Percentiles rank a stretch among this genome's conserved stretches.
These are phyloP conservation scores for Hozukius guyotensis DNA, from an alignment of 2,797 vertebrate species.

Conservation along the genomic window DNA sequence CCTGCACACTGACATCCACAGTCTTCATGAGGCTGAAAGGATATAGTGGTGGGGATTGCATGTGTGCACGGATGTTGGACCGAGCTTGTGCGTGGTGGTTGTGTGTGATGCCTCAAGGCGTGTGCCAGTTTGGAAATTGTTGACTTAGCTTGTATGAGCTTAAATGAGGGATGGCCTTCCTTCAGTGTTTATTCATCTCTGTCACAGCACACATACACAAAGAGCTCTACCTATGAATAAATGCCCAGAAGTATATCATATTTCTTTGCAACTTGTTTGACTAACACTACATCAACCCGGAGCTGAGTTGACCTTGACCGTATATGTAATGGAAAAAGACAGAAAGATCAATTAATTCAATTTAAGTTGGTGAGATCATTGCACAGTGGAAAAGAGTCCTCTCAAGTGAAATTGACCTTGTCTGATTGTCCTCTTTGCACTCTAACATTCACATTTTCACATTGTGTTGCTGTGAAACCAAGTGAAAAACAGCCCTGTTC, in stretches of 20 bases:
- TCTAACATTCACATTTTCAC: neutral
- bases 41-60: neutral
- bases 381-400: neutral
- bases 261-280: conserved; percentile 19
- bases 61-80: neutral
- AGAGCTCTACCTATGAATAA: conserved; percentile 9
- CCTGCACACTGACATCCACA: neutral
- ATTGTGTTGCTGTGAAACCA: neutral
- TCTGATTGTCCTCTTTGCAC: neutral
- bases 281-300: neutral
- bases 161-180: conserved; percentile 28
- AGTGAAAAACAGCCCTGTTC: conserved; percentile 7
- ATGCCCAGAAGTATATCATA: neutral
- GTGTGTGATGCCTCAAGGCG: neutral
- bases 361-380: neutral
- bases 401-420: neutral
- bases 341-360: neutral
- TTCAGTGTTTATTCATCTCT: conserved; percentile 38
- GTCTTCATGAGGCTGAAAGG: neutral
- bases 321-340: neutral
- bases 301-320: conserved; percentile 1
- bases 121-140: conserved; percentile 29
- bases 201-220: conserved; percentile 1
- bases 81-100: neutral
- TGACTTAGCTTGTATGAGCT: conserved; percentile 34